Evolutionary conservation across 1,140 invertebrate genomes (phyloP), one percentile per base, ranked within the genome.

Genomic region (Conopomorpha cramerella): DNA sequence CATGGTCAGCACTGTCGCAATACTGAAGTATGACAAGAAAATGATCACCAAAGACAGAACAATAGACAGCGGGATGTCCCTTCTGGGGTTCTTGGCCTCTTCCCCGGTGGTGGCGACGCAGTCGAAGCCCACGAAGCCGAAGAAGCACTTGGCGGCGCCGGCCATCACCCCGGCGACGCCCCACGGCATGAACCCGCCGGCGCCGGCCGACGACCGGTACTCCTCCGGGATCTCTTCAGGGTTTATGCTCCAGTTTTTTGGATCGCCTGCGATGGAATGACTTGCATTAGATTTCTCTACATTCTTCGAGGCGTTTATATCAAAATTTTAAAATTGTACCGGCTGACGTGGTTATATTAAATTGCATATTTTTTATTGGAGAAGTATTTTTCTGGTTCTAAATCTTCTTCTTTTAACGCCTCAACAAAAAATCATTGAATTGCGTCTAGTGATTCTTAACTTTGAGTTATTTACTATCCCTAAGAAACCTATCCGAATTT

Each of bases 141-240:
- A 96, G 70, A 96, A 96, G 66, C 92, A 95, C 33, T 90, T 93
- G 0, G 92, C 92, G 0, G 93, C 93, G 0, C 92, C 93, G 0
- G 83, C 79, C 84, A 92, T 87, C 3, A 91, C 81, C 4, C 92
- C 92, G 2, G 81, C 79, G 3, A 93, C 54, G 0, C 92, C 92
- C 61, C 85, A 94, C 0, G 92, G 92, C 62, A 90, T 82, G 55
- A 95, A 95, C 2, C 91, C 92, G 2, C 92, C 91, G 0, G 58
- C 71, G 0, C 89, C 89, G 3, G 76, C 81, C 12, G 68, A 40
- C 1, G 40, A 40, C 7, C 63, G 65, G 32, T 77, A 60, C 29
- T 67, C 67, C n/a, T 59, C 47, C 1, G 85, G 80, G 4, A 91
- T 84, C 1, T 84, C 58, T 2, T 77, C 66, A 1, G 68, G 31